A percentile compares a stretch with the other conserved stretches of the same genome.
Evolutionary conservation across 2,113 vertebrate genomes (phyloP).

Genomic region (Chionomys nivalis): DNA sequence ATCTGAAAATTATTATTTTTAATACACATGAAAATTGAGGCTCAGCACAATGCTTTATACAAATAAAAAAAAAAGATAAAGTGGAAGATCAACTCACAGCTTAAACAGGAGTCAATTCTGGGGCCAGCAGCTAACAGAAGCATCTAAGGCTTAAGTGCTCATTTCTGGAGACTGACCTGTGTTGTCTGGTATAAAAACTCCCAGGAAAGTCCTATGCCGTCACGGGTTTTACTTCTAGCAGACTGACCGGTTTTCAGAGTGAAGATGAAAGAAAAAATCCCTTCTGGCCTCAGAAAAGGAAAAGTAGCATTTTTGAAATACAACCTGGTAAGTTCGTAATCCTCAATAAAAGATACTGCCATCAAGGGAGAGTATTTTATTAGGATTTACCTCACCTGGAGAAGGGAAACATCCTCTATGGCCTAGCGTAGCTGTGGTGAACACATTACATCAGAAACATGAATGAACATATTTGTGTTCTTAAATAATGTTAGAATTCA

Average conservation of each 20-base stretch:
- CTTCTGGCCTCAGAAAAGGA: neutral
- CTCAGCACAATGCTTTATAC: neutral
- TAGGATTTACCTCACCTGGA: neutral
- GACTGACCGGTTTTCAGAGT: neutral
- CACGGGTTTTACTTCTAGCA: neutral
- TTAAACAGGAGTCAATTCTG: neutral
- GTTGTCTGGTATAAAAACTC: neutral
- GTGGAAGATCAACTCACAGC: neutral
- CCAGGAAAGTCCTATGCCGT: neutral
- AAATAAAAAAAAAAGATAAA: neutral
- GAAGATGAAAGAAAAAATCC: neutral
- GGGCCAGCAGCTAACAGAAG: neutral
- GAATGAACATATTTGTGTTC: neutral
- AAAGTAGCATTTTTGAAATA: neutral
- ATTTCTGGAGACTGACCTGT: neutral
- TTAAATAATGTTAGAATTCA: neutral
- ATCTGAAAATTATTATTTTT: constrained; percentile 11
- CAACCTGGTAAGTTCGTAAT: neutral
- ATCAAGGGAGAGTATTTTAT: neutral
- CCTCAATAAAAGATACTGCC: neutral
- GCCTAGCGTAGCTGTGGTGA: neutral
- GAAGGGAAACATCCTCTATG: neutral
- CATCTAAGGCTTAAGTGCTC: neutral
- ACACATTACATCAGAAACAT: neutral
- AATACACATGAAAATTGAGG: neutral